A percentile compares a stretch with the other conserved stretches of the same genome.
Conservation (phyloP, 1,140 invertebrate species). For the Nylanderia fulva region DNA sequence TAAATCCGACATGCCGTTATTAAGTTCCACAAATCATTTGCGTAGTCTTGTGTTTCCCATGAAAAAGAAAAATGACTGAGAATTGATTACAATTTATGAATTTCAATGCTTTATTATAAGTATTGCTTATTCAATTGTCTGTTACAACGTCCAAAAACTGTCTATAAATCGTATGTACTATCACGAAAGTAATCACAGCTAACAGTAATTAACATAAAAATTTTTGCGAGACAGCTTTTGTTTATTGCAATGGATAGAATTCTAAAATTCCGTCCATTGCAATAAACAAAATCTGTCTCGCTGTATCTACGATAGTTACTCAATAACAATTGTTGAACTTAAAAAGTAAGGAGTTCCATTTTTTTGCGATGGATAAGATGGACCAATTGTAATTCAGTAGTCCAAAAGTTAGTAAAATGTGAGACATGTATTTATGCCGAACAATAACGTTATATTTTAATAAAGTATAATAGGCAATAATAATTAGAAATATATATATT, state of each 20-base stretch:
- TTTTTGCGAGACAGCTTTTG: no score
- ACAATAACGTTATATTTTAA: slow-evolving; percentile 28
- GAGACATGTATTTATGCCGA: not conserved
- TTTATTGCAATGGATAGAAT: no score
- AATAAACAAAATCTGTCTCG: not conserved
- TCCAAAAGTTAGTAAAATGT: slow-evolving; percentile 31
- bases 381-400: slow-evolving; percentile 1
- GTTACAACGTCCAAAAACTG: not conserved
- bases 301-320: not conserved
- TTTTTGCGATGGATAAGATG: not conserved
- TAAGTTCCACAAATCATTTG: slow-evolving; percentile 60
- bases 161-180: not conserved
- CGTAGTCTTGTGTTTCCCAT: not conserved
- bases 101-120: not conserved
- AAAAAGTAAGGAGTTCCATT: slow-evolving; percentile 32
- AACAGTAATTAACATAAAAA: not conserved
- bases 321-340: not conserved
- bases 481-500: slow-evolving; percentile 36
- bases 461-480: not conserved
- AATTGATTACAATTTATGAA: slow-evolving; percentile 38
- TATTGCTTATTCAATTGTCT: not conserved
- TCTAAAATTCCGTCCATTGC: not conserved
- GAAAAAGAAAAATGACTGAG: not conserved
- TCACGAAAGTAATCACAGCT: not conserved
- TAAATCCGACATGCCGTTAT: slow-evolving; percentile 58